Conservation (phyloP, 2,113 vertebrate genomes). For the Engraulis encrasicolus region DNA sequence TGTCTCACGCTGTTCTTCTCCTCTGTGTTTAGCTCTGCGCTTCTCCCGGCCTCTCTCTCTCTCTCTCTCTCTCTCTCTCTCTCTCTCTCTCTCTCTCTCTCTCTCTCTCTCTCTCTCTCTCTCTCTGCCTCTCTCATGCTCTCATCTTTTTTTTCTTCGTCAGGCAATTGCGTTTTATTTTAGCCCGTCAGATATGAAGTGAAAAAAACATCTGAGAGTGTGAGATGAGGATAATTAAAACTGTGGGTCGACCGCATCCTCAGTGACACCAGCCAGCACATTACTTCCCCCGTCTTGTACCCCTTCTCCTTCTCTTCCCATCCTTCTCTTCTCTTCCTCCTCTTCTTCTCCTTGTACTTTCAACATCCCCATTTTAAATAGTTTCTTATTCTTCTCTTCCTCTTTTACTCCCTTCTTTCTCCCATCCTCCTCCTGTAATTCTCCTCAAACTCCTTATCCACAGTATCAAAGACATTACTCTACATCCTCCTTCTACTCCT, state of each 20-base stretch:
- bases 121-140: background rate
- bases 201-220: constrained; percentile 41
- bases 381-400: constrained; percentile 21
- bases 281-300: no score
- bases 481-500: no score
- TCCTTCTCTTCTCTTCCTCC: background rate
- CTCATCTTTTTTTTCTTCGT: constrained; percentile 24
- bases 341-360: no score
- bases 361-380: no score
- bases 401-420: no score
- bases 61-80: constrained; percentile 13
- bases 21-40: no score
- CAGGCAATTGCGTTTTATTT: constrained; percentile 39
- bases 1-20: constrained; percentile 24
- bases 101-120: constrained; percentile 24
- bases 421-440: background rate
- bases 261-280: constrained; percentile 27
- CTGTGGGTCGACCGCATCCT: constrained; percentile 24
- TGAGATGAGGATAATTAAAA: constrained; percentile 37
- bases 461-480: no score
- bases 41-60: constrained; percentile 10
- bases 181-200: constrained; percentile 28
- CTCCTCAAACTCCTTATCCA: no score
- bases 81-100: constrained; percentile 26
- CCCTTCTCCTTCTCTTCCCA: background rate